Conservation (phyloP, 2,888 invertebrate species). For the Tiliacea aurago region DNA sequence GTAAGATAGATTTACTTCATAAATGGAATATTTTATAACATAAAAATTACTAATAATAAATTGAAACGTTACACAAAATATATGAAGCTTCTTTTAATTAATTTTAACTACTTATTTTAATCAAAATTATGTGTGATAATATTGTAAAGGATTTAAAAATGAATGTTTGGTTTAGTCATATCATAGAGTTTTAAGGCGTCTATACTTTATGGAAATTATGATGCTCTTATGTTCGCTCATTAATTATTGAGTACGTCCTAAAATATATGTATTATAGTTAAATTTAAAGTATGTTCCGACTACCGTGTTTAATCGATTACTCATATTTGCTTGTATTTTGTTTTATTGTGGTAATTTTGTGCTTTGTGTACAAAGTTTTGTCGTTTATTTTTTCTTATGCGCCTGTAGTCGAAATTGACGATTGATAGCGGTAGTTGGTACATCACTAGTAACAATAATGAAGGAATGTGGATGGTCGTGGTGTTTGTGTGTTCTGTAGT, state of each 20-base stretch:
- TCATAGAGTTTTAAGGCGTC: slow-evolving; percentile 72
- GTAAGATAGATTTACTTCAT: not conserved
- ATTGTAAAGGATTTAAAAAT: slow-evolving; percentile 66
- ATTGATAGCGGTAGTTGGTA: slow-evolving; percentile 51
- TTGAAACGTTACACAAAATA: slow-evolving; percentile 23
- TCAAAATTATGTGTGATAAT: slow-evolving; percentile 78
- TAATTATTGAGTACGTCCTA: slow-evolving; percentile 77
- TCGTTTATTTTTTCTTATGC: slow-evolving; percentile 18
- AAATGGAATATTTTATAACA: slow-evolving; percentile 11
- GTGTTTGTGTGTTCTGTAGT: slow-evolving; percentile 53
- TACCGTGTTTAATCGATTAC: slow-evolving; percentile 41
- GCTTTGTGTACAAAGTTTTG: slow-evolving; percentile 49
- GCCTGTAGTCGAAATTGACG: slow-evolving; percentile 24
- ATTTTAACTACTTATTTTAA: slow-evolving; percentile 54
- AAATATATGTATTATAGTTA: slow-evolving; percentile 64
- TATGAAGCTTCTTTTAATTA: slow-evolving; percentile 44
- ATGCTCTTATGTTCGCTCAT: slow-evolving; percentile 75
- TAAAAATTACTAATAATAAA: not conserved
- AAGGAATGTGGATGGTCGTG: slow-evolving; percentile 45
- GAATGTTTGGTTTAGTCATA: slow-evolving; percentile 77
- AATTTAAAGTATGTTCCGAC: slow-evolving; percentile 35
- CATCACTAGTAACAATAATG: slow-evolving; percentile 48
- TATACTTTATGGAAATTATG: slow-evolving; percentile 58
- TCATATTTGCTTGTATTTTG: slow-evolving; percentile 24
- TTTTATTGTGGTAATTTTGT: slow-evolving; percentile 14